phyloP scores from a whole-genome alignment of 2,888 invertebrate species.

The Drosophila pullipes region DNA sequence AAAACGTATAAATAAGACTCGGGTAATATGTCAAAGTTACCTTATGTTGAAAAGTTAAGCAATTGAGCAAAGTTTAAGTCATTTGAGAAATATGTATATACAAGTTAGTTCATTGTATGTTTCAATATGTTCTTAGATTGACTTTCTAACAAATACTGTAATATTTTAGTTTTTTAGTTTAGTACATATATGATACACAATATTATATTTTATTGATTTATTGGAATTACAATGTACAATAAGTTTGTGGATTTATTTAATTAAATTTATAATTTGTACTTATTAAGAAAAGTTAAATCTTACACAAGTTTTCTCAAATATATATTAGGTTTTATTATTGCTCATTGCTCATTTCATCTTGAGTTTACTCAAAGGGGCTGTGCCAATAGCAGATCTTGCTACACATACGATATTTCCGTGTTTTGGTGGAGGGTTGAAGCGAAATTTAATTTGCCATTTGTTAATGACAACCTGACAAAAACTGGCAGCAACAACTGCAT shows the following conservation, averaged over 20 bases:
- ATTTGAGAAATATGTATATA: not conserved
- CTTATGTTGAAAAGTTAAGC: not conserved
- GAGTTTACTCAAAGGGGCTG: not conserved
- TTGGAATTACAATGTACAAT: not conserved
- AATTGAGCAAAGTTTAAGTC: not conserved
- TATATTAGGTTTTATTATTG: not conserved
- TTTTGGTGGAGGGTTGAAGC: conserved; percentile 44
- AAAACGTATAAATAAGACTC: not conserved
- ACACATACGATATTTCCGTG: conserved; percentile 18
- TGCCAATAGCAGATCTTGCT: not conserved
- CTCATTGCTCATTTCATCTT: not conserved
- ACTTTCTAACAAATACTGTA: not conserved
- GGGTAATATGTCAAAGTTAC: conserved; percentile 42
- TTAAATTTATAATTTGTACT: not conserved
- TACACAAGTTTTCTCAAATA: not conserved
- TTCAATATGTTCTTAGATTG: not conserved
- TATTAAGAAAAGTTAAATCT: not conserved
- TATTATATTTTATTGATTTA: too few relatives aligned
- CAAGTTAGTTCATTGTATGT: not conserved
- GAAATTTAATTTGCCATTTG: conserved; percentile 83
- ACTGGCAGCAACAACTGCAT: conserved; percentile 53
- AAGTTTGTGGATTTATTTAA: not conserved
- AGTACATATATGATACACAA: too few relatives aligned
- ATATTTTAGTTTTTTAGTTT: not conserved
- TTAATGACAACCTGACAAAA: conserved; percentile 76